phyloP scores from a whole-genome alignment of 2,888 invertebrate species.

The Itoplectis maculator region DNA sequence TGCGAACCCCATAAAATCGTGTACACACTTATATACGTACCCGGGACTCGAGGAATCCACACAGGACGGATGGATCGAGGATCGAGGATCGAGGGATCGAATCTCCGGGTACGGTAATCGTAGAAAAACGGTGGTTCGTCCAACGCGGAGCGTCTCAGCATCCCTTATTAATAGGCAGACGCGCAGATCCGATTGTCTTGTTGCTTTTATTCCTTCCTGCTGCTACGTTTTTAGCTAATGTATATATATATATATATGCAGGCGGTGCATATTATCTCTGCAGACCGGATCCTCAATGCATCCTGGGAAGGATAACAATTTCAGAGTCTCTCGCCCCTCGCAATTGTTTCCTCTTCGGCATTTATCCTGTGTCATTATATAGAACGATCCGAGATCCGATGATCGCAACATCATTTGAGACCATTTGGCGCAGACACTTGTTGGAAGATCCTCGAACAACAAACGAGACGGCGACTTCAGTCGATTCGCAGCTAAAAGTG shows the following conservation, averaged over 20 bases:
- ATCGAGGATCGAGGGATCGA: no score
- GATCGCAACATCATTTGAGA: neutral
- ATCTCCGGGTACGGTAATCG: conserved; percentile 74
- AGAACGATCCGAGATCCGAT: neutral
- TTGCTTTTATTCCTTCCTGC: conserved; percentile 17
- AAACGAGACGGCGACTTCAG: no score
- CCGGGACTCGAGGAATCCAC: conserved; percentile 14
- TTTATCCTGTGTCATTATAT: conserved; percentile 28
- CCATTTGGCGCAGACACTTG: neutral
- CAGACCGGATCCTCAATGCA: neutral
- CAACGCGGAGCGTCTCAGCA: conserved; percentile 70
- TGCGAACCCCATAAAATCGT: conserved; percentile 31
- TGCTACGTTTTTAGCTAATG: conserved; percentile 3
- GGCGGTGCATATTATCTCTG: conserved; percentile 1
- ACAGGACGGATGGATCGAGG: no score
- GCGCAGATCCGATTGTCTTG: conserved; percentile 66
- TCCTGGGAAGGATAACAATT: conserved; percentile 32
- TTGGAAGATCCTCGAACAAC: neutral
- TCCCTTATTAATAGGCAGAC: conserved; percentile 82
- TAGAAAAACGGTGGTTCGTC: conserved; percentile 75
- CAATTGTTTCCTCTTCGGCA: conserved; percentile 18
- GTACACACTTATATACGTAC: conserved; percentile 18
- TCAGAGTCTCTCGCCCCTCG: conserved; percentile 10
- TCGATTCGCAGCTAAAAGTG: no score
- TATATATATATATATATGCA: neutral